Conservation (phyloP, 2,797 vertebrate genomes). For the Epinephelus coioides region DNA sequence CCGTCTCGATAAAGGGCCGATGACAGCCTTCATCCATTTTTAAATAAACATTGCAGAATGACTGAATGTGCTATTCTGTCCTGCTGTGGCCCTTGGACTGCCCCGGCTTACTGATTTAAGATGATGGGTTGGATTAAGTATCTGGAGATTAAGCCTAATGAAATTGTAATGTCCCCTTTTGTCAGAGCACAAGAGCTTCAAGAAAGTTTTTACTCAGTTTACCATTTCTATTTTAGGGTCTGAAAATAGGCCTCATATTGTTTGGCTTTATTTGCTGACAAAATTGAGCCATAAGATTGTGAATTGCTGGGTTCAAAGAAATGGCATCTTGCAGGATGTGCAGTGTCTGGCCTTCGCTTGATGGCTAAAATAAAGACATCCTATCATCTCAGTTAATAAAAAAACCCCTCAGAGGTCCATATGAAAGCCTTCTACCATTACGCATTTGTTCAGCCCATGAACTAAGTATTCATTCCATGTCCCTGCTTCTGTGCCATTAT, state of each 20-base stretch:
- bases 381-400: constrained; percentile 7
- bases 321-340: background rate
- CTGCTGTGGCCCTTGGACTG: constrained; percentile 32
- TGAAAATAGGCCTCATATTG: constrained; percentile 12
- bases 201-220: constrained; percentile 37
- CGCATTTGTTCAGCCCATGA: constrained; percentile 24
- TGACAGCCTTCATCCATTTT: constrained; percentile 70
- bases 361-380: constrained; percentile 14
- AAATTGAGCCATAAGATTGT: constrained; percentile 11
- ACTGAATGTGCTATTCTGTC: constrained; percentile 51
- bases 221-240: constrained; percentile 12
- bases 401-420: background rate
- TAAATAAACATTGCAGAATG: constrained; percentile 67
- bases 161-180: constrained; percentile 62
- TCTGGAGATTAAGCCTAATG: constrained; percentile 60
- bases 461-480: constrained; percentile 7
- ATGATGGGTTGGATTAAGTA: constrained; percentile 45
- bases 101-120: constrained; percentile 55
- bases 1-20: constrained; percentile 30
- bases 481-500: background rate
- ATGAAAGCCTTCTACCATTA: background rate
- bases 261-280: constrained; percentile 17
- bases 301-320: constrained; percentile 20
- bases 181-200: constrained; percentile 36
- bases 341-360: constrained; percentile 13